Conservation (phyloP, 2,113 vertebrate species). For the Mobula birostris region DNA sequence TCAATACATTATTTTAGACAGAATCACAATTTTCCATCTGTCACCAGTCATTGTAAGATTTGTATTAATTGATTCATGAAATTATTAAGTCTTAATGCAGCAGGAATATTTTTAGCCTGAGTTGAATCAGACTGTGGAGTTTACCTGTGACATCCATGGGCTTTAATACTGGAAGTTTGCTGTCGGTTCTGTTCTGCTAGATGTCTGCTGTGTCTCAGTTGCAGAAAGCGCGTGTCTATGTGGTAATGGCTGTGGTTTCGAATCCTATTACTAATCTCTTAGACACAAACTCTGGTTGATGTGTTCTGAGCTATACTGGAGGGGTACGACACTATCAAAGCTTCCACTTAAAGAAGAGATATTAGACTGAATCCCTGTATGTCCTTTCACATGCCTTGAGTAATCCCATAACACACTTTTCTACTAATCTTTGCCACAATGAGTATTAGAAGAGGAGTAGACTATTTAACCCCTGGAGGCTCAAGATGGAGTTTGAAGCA, state of each 20-base stretch:
- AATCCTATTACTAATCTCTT: neutral
- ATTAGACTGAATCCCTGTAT: neutral
- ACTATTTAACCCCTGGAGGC: too few relatives aligned
- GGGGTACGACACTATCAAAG: neutral
- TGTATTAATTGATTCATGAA: constrained; percentile 23
- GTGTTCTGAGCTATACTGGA: neutral
- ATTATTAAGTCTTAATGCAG: neutral
- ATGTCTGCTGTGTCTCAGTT: neutral
- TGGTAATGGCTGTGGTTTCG: neutral
- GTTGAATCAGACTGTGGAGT: neutral
- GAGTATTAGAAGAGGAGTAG: too few relatives aligned
- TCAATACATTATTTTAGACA: constrained; percentile 15
- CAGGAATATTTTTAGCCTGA: neutral
- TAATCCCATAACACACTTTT: neutral
- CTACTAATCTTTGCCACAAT: too few relatives aligned
- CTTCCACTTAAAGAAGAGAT: neutral
- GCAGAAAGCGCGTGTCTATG: neutral
- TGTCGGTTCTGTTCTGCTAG: neutral
- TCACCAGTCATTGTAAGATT: constrained; percentile 20
- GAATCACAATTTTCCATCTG: neutral
- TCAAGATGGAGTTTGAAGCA: too few relatives aligned
- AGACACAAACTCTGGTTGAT: neutral
- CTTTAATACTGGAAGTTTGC: neutral
- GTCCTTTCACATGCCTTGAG: neutral
- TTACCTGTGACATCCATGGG: too few relatives aligned